These are phyloP conservation scores for Tachina grossa DNA, from an alignment of 2,888 invertebrate species.

Conservation along the genomic window DNA sequence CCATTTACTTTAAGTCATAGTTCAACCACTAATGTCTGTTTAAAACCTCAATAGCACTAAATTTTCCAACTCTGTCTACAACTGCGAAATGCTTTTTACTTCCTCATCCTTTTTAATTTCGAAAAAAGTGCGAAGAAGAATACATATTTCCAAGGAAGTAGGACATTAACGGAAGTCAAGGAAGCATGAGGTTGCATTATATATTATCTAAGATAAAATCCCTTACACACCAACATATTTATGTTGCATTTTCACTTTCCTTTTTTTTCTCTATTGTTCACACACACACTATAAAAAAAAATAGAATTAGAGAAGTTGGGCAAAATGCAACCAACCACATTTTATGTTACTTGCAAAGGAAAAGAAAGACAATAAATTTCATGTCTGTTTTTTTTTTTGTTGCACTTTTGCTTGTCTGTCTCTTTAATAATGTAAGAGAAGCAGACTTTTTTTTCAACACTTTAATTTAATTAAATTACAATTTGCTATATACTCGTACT, in stretches of 20 bases:
- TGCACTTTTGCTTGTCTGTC: not conserved
- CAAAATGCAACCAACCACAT: constrained; percentile 33
- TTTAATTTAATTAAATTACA: constrained; percentile 52
- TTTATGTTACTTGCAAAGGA: constrained; percentile 40
- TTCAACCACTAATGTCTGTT: too few species aligned
- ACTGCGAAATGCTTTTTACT: not conserved
- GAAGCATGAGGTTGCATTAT: constrained; percentile 52
- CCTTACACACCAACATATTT: not conserved
- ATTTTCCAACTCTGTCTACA: not conserved
- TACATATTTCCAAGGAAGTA: constrained; percentile 41
- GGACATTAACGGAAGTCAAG: constrained; percentile 50
- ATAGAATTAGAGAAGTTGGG: not conserved
- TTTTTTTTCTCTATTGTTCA: constrained; percentile 40
- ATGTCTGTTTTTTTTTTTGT: not conserved
- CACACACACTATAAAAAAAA: not conserved
- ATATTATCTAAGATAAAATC: constrained; percentile 34
- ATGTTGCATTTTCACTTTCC: constrained; percentile 65
- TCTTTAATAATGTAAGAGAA: not conserved
- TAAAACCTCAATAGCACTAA: not conserved
- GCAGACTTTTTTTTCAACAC: not conserved
- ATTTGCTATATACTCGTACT: not conserved
- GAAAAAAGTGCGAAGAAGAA: not conserved
- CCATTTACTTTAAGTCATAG: too few species aligned
- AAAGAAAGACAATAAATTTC: constrained; percentile 59
- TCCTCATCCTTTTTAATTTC: not conserved